Percentiles rank a stretch among this genome's conserved stretches.
Conservation (phyloP, 1,140 invertebrate species). For the Arion vulgaris region DNA sequence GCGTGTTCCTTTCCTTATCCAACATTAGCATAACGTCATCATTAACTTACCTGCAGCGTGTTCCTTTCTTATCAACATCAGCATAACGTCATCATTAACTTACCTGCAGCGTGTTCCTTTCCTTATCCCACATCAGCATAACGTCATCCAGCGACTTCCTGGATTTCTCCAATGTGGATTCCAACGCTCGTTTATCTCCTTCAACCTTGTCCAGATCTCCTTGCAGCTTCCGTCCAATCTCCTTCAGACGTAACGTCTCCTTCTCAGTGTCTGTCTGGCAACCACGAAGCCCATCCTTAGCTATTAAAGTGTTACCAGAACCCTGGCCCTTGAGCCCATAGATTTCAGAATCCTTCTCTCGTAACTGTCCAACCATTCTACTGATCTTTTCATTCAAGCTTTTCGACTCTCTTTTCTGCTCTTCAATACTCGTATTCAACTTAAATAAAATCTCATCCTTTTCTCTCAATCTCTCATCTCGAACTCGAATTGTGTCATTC, state of each 20-base stretch:
- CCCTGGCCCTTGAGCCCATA: conserved; percentile 50
- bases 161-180: conserved; percentile 54
- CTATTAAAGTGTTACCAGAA: conserved; percentile 23
- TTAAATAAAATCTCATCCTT: conserved; percentile 59
- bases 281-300: conserved; percentile 25
- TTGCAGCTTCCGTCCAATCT: conserved; percentile 50
- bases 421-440: conserved; percentile 51
- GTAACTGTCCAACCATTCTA: conserved; percentile 42
- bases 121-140: conserved; percentile 61
- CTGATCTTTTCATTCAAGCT: conserved; percentile 53
- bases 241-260: conserved; percentile 55
- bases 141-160: conserved; percentile 60
- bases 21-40: too few relatives aligned
- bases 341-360: conserved; percentile 55
- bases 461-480: conserved; percentile 60
- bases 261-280: conserved; percentile 55
- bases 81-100: too few relatives aligned
- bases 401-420: conserved; percentile 55
- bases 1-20: too few relatives aligned
- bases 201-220: conserved; percentile 51
- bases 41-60: too few relatives aligned
- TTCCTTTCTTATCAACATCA: too few relatives aligned
- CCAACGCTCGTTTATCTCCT: conserved; percentile 50
- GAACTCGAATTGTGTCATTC: conserved; percentile 50
- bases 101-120: conserved; percentile 49